A percentile compares a stretch with the other conserved stretches of the same genome.
Evolutionary conservation across 2,888 invertebrate species (phyloP).

Genomic region (Cepaea hortensis): DNA sequence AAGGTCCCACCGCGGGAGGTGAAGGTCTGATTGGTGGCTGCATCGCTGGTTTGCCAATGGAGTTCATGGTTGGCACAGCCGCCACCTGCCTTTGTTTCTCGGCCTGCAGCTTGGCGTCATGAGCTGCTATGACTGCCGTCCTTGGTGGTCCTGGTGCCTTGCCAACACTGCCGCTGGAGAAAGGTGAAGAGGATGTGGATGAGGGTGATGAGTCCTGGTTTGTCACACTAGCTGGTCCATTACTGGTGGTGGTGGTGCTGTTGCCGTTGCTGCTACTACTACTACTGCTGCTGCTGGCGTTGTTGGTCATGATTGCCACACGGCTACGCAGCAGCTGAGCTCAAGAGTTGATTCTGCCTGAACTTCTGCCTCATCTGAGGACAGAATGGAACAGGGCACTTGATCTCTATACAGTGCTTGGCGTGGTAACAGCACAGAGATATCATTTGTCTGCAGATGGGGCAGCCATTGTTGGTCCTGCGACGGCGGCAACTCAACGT

Average conservation of each 20-base stretch:
- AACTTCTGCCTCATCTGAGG: slow-evolving; percentile 98
- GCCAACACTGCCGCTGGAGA: slow-evolving; percentile 34
- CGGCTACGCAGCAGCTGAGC: slow-evolving; percentile 88
- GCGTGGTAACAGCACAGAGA: slow-evolving; percentile 99
- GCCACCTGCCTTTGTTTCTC: slow-evolving; percentile 61
- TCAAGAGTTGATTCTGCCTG: slow-evolving; percentile 96
- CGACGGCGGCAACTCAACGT: slow-evolving; percentile 91
- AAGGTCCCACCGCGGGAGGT: slow-evolving; percentile 38
- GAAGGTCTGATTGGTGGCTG: slow-evolving; percentile 58
- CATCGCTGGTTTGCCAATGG: slow-evolving; percentile 56
- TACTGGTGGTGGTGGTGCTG: slow-evolving; percentile 12
- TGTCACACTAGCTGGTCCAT: slow-evolving; percentile 41
- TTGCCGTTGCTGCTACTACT: background rate
- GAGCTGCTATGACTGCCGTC: slow-evolving; percentile 70
- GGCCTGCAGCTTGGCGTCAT: slow-evolving; percentile 70
- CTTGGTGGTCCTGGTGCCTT: slow-evolving; percentile 62
- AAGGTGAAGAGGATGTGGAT: slow-evolving; percentile 36
- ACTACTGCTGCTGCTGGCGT: slow-evolving; percentile 28
- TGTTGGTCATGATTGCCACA: slow-evolving; percentile 78
- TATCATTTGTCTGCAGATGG: slow-evolving; percentile 98
- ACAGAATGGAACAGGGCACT: slow-evolving; percentile 99
- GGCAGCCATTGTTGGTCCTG: slow-evolving; percentile 88
- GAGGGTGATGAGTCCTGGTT: slow-evolving; percentile 47
- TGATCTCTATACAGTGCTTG: slow-evolving; percentile 92
- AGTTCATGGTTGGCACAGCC: slow-evolving; percentile 31